Evolutionary conservation across 2,888 invertebrate genomes (phyloP), one percentile per base, ranked within the genome.

Genomic region (Leucophenga maculata): DNA sequence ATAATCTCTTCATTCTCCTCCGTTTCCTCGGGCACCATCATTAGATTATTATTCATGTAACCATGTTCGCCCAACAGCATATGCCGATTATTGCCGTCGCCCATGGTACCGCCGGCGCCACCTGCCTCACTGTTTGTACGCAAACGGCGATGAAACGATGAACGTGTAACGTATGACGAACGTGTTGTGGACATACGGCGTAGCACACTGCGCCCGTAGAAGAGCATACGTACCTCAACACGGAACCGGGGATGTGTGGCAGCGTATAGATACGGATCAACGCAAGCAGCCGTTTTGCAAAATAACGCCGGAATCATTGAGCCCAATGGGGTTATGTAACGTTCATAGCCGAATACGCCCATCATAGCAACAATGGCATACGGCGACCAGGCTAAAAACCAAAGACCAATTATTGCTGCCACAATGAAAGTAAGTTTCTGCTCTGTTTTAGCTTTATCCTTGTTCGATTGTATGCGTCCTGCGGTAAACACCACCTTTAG

Each of bases 321-420:
- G 4, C 90, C 88, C 44, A 92, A 82, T 0, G 95, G 95, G 0
- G 93, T 92, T 50, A 95, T 90, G 14, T 92, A 86, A 31, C 91
- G 87, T 73, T 91, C 91, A 77, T 91, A 89, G 2, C 93, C 93
- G 72, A 91, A 91, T 76, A 94, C 92, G 0, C 95, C 95, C 22
- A 95, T 85, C 39, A 95, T 90, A 14, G 95, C 92, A 0, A 95
- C 92, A 0, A 93, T 87, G 0, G 95, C 93, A 83, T 95, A 95
- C 0, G 95, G 95, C 0, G 94, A 94, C 95, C 95, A 96, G 0
- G 95, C 93, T 11, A 93, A 80, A 81, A 95, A 93, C 92, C 95
- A 96, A 73, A 95, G 84, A 0, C 91, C 90, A 72, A 95, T 93
- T 0, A 94, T 92, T 22, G 90, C 90, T 69, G 94, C 91, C 13